Conservation (phyloP, 2,888 invertebrate genomes). For the Carcina quercana region DNA sequence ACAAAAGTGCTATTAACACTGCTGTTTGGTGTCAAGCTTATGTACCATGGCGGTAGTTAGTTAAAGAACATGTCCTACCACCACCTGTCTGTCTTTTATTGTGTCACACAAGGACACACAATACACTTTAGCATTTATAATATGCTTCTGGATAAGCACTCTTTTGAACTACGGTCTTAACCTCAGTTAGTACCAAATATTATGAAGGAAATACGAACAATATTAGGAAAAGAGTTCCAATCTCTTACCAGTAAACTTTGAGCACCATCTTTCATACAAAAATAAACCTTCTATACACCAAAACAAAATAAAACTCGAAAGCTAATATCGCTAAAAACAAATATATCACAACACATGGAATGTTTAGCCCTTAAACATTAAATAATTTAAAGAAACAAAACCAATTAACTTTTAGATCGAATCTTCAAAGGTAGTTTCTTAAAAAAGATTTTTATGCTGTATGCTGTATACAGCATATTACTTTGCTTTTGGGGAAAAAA, state of each 20-base stretch:
- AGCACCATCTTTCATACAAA: constrained; percentile 43
- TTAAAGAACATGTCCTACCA: too few species aligned
- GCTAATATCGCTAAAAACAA: constrained; percentile 24
- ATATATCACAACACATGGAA: constrained; percentile 47
- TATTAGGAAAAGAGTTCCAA: too few species aligned
- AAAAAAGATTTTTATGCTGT: constrained; percentile 44
- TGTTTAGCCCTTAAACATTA: constrained; percentile 28
- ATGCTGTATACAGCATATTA: constrained; percentile 56
- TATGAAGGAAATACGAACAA: too few species aligned
- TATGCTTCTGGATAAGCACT: too few species aligned
- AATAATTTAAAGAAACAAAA: constrained; percentile 11
- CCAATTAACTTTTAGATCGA: constrained; percentile 24
- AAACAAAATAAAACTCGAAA: constrained; percentile 25
- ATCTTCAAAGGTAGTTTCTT: constrained; percentile 44
- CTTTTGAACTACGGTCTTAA: too few species aligned
- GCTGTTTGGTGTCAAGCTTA: too few species aligned
- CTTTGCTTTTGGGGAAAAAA: constrained; percentile 5
- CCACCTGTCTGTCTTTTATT: too few species aligned
- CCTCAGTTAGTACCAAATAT: too few species aligned
- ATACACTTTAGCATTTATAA: too few species aligned
- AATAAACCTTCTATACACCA: constrained; percentile 20
- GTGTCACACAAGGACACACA: too few species aligned
- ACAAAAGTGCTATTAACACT: too few species aligned
- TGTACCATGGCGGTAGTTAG: too few species aligned
- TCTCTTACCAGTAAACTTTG: constrained; percentile 45